Evolutionary conservation across 35 echinoderm and acorn worm species (phyloP), one percentile per base, ranked within the genome.

Genomic region (Heliocidaris erythrogramma): DNA sequence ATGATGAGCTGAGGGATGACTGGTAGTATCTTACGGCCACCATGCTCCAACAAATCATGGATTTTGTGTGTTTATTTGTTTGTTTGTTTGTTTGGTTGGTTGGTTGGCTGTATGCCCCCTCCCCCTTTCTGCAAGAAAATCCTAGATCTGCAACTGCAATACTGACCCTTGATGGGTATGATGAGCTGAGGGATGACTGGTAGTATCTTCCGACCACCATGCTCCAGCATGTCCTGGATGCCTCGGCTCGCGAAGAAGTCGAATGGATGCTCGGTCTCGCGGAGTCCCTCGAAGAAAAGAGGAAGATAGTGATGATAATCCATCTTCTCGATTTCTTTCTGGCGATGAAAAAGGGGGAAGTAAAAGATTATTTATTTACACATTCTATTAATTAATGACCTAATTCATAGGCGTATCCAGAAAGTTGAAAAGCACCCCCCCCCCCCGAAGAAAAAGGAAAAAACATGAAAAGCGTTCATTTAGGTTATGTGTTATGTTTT

Each of bases 281-380:
- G 86, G 11, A 97, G 86, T 7, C 96, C 96, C 31, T 97, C 96
- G 65, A 95, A 97, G 94, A 95, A 97, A 1, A 97, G 92, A 21
- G 96, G 96, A 17, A 97, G 95, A 69, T 91, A 97, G 85, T 97
- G 96, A 50, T 97, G 96, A 59, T 95, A 97, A 65, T 97, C 96
- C 10, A 97, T 56, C 18, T 48, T 49, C 56, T 95, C 95, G 17
- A 97, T 94, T 60, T 97, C 94, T 29, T 71, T 91, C 96, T 96
- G 42, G 7, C 86, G 5, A 6, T 27, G 47, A 10, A 49, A 92
- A 92, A 21, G 2, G 30, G 21, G 48, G 13, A 31, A 13, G 32
- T 59, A 49, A 42, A 42, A 42, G 35, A 48, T 85, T 85, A 85
- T 21, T 85, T 85, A 21, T n/a, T n/a, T n/a, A n/a, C n/a, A n/a